A percentile compares a stretch with the other conserved stretches of the same genome.
Evolutionary conservation across 1,140 invertebrate genomes (phyloP).

Genomic region (Drosophila auraria): DNA sequence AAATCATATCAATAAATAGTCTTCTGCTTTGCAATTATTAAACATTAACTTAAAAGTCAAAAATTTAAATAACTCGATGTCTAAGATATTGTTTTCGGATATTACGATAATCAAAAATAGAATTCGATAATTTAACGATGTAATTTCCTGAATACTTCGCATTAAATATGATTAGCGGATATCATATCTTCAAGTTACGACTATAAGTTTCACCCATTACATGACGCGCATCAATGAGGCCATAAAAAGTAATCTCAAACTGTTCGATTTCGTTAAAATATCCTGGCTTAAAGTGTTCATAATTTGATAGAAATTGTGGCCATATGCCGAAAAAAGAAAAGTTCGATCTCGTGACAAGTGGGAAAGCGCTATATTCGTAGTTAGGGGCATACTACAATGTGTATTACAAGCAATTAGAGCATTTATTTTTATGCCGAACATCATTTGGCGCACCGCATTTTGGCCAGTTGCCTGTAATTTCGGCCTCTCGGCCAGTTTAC

Average conservation of each 20-base stretch:
- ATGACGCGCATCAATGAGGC: neutral
- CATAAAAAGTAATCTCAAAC: constrained; percentile 20
- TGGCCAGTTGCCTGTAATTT: constrained; percentile 52
- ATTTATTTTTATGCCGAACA: constrained; percentile 48
- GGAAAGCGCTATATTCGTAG: constrained; percentile 4
- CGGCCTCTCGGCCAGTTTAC: constrained; percentile 40
- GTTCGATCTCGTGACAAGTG: constrained; percentile 47
- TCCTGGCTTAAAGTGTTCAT: constrained; percentile 31
- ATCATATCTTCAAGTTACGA: constrained; percentile 14
- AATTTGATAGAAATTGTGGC: constrained; percentile 42
- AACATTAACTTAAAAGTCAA: neutral
- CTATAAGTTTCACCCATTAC: neutral
- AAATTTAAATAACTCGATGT: neutral
- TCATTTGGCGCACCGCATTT: constrained; percentile 35
- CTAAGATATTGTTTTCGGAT: neutral
- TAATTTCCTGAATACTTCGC: constrained; percentile 22
- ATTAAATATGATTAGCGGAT: constrained; percentile 26
- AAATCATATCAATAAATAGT: neutral
- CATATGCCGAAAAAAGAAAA: constrained; percentile 25
- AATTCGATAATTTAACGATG: neutral
- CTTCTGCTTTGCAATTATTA: neutral
- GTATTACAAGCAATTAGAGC: constrained; percentile 47
- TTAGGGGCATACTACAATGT: constrained; percentile 21
- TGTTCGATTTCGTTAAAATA: constrained; percentile 26
- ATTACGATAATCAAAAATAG: constrained; percentile 6